Percentiles rank a stretch among this genome's conserved stretches.
These are phyloP conservation scores for Telenomus remus DNA, from an alignment of 1,140 invertebrate genomes.

Conservation along the genomic window DNA sequence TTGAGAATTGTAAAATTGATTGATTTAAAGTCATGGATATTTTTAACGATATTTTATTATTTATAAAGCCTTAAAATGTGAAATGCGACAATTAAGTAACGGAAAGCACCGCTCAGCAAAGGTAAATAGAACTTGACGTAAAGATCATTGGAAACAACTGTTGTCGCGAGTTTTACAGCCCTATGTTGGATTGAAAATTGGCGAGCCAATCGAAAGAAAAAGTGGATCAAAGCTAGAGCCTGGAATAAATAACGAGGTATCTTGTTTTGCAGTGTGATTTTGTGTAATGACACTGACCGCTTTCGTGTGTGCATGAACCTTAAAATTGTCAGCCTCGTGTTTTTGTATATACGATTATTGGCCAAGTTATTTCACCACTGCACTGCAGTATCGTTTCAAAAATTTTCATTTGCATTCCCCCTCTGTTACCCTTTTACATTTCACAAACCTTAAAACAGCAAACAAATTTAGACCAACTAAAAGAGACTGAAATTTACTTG, in stretches of 20 bases:
- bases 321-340: conserved; percentile 18
- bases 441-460: neutral
- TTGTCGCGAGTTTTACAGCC: no score
- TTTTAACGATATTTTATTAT: no score
- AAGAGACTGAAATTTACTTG: no score
- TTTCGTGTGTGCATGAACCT: conserved; percentile 13
- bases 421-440: neutral
- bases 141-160: neutral
- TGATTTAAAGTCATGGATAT: no score
- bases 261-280: neutral
- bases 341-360: conserved; percentile 33
- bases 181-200: neutral
- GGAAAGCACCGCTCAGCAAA: conserved; percentile 12
- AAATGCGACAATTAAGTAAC: conserved; percentile 37
- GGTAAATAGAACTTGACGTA: conserved; percentile 29
- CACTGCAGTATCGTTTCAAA: conserved; percentile 31
- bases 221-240: conserved; percentile 42
- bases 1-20: no score
- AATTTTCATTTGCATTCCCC: neutral
- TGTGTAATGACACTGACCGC: conserved; percentile 34
- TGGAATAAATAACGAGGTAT: conserved; percentile 37
- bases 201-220: conserved; percentile 1
- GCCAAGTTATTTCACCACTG: conserved; percentile 24
- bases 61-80: conserved; percentile 10
- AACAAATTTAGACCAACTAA: no score